Percentiles rank a stretch among this genome's conserved stretches.
These are phyloP conservation scores for Trididemnum clinides DNA, from an alignment of 23 tunicate genomes.

Conservation along the genomic window DNA sequence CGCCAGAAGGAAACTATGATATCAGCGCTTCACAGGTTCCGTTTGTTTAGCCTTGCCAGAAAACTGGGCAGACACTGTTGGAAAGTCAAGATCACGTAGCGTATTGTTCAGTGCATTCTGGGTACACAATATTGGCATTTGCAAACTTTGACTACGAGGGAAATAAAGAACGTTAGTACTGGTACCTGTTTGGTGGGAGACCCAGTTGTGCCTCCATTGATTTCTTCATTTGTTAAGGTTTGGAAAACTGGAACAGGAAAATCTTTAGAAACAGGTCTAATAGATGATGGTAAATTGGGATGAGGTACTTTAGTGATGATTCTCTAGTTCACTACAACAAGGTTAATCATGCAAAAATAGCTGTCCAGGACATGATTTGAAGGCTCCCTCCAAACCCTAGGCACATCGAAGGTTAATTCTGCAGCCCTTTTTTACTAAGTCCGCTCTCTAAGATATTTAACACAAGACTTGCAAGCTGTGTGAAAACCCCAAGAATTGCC, in stretches of 20 bases:
- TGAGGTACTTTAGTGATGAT: neutral
- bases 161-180: neutral
- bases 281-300: too few species aligned
- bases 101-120: neutral
- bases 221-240: neutral
- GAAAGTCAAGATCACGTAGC: slow-evolving; percentile 1
- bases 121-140: slow-evolving; percentile 11
- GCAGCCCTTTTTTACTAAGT: neutral
- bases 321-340: neutral
- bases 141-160: neutral
- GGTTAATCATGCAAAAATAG: slow-evolving; percentile 20
- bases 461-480: neutral
- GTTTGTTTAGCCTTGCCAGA: neutral
- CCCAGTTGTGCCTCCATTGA: neutral
- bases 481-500: slow-evolving; percentile 1
- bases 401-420: neutral
- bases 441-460: neutral
- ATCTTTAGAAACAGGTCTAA: neutral
- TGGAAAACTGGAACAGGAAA: neutral
- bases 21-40: neutral
- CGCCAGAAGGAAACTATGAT: slow-evolving; percentile 10
- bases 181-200: neutral
- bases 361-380: neutral
- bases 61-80: neutral
- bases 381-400: slow-evolving; percentile 7